These are phyloP conservation scores for Yponomeuta cagnagella DNA, from an alignment of 2,888 invertebrate genomes.

Conservation along the genomic window DNA sequence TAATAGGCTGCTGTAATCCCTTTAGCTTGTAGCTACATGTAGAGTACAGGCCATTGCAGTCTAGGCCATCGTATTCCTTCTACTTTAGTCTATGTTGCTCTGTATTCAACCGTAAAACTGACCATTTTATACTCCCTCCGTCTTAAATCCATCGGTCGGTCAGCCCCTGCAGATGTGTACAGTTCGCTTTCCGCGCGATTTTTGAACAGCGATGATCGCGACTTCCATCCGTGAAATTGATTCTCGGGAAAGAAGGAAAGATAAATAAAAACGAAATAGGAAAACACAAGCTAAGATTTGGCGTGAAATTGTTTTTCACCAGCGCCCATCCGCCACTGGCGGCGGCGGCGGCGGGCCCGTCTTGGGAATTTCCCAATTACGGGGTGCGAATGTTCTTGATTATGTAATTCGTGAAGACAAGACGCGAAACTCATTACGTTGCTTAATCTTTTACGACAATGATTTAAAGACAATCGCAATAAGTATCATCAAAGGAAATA, in stretches of 20 bases:
- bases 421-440: conserved; percentile 12
- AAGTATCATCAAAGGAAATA: neutral
- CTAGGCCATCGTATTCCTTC: too few relatives aligned
- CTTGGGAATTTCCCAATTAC: conserved; percentile 74
- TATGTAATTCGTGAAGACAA: conserved; percentile 34
- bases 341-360: conserved; percentile 47
- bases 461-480: neutral
- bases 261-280: conserved; percentile 76
- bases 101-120: too few relatives aligned
- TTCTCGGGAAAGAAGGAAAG: conserved; percentile 73
- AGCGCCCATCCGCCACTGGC: conserved; percentile 38
- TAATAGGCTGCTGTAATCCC: too few relatives aligned
- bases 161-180: conserved; percentile 38
- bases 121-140: neutral
- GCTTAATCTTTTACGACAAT: conserved; percentile 19
- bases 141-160: conserved; percentile 18
- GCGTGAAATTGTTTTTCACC: conserved; percentile 76
- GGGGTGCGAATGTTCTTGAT: conserved; percentile 67
- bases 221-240: conserved; percentile 76
- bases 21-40: too few relatives aligned
- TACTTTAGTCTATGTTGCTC: too few relatives aligned
- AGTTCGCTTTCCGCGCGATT: conserved; percentile 49
- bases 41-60: too few relatives aligned
- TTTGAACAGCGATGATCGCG: conserved; percentile 72
- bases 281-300: conserved; percentile 76